phyloP scores from a whole-genome alignment of 2,888 invertebrate species.

The Drosophila leonis region DNA sequence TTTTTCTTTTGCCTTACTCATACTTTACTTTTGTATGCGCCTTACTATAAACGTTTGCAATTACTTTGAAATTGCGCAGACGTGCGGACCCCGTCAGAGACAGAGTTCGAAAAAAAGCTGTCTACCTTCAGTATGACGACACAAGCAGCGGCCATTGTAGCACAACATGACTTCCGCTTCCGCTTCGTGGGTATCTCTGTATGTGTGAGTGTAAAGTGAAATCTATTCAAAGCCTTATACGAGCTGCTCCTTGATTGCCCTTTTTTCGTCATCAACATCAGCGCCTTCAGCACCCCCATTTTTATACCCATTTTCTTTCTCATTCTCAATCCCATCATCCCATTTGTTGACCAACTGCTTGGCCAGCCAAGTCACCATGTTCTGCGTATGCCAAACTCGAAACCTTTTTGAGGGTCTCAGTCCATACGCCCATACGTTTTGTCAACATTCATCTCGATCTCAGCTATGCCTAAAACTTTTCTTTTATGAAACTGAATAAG shows the following conservation, averaged over 20 bases:
- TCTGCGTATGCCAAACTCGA: slow-evolving; percentile 29
- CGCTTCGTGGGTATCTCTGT: slow-evolving; percentile 29
- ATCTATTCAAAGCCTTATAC: slow-evolving; percentile 67
- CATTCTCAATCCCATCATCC: slow-evolving; percentile 36
- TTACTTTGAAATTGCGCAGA: slow-evolving; percentile 81
- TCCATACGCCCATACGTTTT: not conserved
- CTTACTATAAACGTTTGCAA: slow-evolving; percentile 76
- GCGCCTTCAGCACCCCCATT: slow-evolving; percentile 40
- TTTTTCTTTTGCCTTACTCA: slow-evolving; percentile 59
- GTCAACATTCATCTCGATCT: slow-evolving; percentile 16
- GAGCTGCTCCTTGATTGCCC: slow-evolving; percentile 60
- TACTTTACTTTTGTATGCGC: slow-evolving; percentile 66
- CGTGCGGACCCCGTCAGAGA: slow-evolving; percentile 60
- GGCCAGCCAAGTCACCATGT: slow-evolving; percentile 41
- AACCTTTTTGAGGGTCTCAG: slow-evolving; percentile 24
- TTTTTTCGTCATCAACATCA: slow-evolving; percentile 56
- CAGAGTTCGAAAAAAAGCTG: slow-evolving; percentile 55
- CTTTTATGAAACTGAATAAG: not conserved
- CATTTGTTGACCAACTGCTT: slow-evolving; percentile 50
- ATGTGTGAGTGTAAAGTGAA: slow-evolving; percentile 36
- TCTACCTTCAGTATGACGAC: slow-evolving; percentile 63
- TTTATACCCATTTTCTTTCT: slow-evolving; percentile 15
- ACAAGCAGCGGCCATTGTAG: slow-evolving; percentile 64
- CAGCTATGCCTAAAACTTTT: not conserved
- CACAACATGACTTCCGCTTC: slow-evolving; percentile 77